These are phyloP conservation scores for Meloidogyne floridensis DNA, from an alignment of 1,140 invertebrate species.

Conservation along the genomic window DNA sequence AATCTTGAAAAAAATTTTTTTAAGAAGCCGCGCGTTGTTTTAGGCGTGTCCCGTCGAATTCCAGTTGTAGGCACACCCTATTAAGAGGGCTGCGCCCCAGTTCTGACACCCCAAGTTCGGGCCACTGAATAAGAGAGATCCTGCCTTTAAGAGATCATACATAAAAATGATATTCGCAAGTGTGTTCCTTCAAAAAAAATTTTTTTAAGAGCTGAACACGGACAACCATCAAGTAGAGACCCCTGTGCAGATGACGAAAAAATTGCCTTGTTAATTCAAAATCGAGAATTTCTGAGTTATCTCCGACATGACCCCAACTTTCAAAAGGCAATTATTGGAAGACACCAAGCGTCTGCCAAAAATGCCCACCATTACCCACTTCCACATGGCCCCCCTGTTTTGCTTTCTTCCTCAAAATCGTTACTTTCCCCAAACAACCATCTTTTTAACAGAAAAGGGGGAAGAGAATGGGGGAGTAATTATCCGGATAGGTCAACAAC, in stretches of 20 bases:
- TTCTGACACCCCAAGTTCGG: no score
- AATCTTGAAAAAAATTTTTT: no score
- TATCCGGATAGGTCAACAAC: neutral
- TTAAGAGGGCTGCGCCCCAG: no score
- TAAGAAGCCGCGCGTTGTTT: no score
- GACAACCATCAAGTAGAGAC: constrained; percentile 6
- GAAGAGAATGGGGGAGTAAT: neutral
- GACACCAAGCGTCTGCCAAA: neutral
- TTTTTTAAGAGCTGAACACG: neutral
- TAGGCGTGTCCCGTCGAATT: no score
- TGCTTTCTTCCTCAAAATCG: constrained; percentile 10
- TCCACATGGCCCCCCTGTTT: neutral
- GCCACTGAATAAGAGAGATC: no score
- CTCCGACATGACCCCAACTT: constrained; percentile 42
- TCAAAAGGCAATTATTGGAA: constrained; percentile 27
- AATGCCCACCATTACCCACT: neutral
- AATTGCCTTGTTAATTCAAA: constrained; percentile 53
- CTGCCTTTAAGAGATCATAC: no score
- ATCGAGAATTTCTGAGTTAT: constrained; percentile 52
- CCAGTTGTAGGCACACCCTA: no score
- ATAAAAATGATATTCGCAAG: no score
- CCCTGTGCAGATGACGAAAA: constrained; percentile 52
- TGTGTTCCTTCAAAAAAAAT: neutral
- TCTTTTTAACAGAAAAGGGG: neutral
- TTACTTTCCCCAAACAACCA: constrained; percentile 16